Conservation (phyloP, 2,113 vertebrate genomes). For the Heptranchias perlo region DNA sequence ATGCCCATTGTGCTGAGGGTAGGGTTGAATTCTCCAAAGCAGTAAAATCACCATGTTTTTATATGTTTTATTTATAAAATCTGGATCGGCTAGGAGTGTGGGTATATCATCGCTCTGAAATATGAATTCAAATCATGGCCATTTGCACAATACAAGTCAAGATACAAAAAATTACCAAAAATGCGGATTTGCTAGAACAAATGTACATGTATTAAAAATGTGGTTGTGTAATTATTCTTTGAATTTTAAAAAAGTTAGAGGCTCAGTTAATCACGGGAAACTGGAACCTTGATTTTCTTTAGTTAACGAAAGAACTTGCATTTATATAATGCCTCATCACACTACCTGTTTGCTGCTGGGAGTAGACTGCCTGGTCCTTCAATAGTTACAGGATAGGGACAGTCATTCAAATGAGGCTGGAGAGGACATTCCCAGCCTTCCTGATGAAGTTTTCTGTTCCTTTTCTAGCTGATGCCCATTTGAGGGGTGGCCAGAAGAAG, state of each 20-base stretch:
- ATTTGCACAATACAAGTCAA: neutral
- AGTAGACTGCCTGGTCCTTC: neutral
- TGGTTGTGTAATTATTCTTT: neutral
- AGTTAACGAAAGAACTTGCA: neutral
- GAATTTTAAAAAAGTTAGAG: neutral
- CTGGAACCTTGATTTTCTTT: neutral
- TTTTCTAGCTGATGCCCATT: neutral
- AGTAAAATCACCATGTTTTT: neutral
- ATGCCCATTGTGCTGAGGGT: neutral
- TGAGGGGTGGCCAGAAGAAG: neutral
- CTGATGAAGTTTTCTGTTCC: neutral
- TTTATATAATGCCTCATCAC: neutral
- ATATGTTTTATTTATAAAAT: neutral
- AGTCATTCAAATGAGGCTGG: neutral
- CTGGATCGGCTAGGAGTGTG: neutral
- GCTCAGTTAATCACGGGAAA: neutral
- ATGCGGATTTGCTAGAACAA: neutral
- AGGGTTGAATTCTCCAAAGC: neutral
- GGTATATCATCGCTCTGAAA: neutral
- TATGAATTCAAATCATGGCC: neutral
- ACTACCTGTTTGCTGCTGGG: neutral
- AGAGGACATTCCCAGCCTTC: neutral
- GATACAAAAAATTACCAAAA: neutral
- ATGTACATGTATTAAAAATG: neutral
- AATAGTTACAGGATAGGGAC: neutral